Conservation (phyloP, 2,113 vertebrate species). For the Kryptolebias marmoratus region DNA sequence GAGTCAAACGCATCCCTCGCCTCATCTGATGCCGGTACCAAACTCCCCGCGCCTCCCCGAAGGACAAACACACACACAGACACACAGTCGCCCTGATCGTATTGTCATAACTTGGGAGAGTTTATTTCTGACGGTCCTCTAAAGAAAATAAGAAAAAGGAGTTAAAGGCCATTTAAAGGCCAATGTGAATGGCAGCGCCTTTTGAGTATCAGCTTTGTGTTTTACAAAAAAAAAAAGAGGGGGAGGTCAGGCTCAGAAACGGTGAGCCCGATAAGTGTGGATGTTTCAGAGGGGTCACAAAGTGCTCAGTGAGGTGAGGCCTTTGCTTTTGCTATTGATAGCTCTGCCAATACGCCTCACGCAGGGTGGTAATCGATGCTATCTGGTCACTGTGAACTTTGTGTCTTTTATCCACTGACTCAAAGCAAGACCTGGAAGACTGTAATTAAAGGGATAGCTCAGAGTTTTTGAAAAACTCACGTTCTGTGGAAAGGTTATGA, state of each 20-base stretch:
- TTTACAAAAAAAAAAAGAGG: conserved; percentile 41
- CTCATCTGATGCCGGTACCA: conserved; percentile 4
- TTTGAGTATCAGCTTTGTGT: conserved; percentile 59
- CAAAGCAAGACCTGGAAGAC: not conserved
- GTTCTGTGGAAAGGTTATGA: not conserved
- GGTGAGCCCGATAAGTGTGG: conserved; percentile 49
- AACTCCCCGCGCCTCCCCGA: not conserved
- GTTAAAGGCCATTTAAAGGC: conserved; percentile 73
- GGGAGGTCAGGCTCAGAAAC: conserved; percentile 45
- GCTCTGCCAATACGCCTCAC: conserved; percentile 45
- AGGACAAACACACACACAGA: conserved; percentile 9
- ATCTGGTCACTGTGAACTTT: conserved; percentile 47
- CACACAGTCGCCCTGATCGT: not conserved
- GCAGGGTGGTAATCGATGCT: conserved; percentile 50
- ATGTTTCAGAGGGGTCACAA: conserved; percentile 53
- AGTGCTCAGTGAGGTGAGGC: conserved; percentile 45
- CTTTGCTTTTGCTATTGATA: conserved; percentile 56
- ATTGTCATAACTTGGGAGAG: not conserved
- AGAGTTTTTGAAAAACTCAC: conserved; percentile 9
- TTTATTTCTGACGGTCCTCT: conserved; percentile 40
- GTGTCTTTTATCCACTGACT: conserved; percentile 22
- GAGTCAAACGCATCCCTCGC: conserved; percentile 8
- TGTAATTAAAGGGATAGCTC: not conserved
- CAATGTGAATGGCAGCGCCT: conserved; percentile 69
- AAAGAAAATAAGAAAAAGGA: conserved; percentile 48